These are phyloP conservation scores for Drosophila demipolita DNA, from an alignment of 2,888 invertebrate species.

Conservation along the genomic window DNA sequence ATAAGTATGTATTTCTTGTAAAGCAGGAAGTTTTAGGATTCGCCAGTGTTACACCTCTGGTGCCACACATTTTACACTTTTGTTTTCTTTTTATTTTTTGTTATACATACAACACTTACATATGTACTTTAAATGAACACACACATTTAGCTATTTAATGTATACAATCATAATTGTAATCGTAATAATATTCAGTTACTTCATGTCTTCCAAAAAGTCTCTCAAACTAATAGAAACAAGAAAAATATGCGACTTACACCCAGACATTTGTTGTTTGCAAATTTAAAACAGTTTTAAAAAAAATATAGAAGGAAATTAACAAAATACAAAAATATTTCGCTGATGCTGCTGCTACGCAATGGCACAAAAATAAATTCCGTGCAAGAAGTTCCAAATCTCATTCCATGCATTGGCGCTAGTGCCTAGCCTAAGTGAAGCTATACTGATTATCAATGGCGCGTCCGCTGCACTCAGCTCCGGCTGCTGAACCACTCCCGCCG, in stretches of 20 bases:
- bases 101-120: constrained; percentile 71
- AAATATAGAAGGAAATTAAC: constrained; percentile 19
- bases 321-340: constrained; percentile 54
- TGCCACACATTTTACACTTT: constrained; percentile 61
- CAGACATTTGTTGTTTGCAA: constrained; percentile 32
- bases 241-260: constrained; percentile 35
- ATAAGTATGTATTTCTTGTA: constrained; percentile 58
- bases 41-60: constrained; percentile 73
- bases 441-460: constrained; percentile 94
- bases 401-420: constrained; percentile 36
- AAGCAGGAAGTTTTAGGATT: constrained; percentile 82
- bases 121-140: constrained; percentile 77
- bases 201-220: constrained; percentile 66
- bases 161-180: constrained; percentile 68
- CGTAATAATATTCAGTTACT: constrained; percentile 75
- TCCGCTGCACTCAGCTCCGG: constrained; percentile 67
- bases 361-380: constrained; percentile 75
- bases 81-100: constrained; percentile 36
- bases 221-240: constrained; percentile 64
- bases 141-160: constrained; percentile 77
- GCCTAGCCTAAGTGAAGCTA: constrained; percentile 88
- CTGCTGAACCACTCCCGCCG: constrained; percentile 24
- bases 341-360: constrained; percentile 54
- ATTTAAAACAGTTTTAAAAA: constrained; percentile 12
- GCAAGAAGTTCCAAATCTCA: constrained; percentile 48